Evolutionary conservation across 2,113 vertebrate species (phyloP).

Genomic region (Peromyscus maniculatus): DNA sequence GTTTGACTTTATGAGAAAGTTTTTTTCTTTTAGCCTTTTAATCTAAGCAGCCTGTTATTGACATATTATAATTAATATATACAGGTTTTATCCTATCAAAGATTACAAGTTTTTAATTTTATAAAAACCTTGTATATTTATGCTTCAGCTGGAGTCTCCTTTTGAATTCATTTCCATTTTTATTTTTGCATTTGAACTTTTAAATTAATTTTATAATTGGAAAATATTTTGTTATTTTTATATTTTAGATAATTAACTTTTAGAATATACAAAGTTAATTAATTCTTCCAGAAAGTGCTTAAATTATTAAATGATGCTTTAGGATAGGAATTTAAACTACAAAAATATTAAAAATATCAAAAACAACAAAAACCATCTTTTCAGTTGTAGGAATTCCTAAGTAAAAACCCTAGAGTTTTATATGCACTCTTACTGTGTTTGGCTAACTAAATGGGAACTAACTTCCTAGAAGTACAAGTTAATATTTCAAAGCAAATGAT

Average conservation of each 20-base stretch:
- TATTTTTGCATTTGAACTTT: constrained; percentile 31
- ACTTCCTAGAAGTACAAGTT: constrained; percentile 15
- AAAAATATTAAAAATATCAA: not conserved
- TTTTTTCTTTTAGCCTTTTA: not conserved
- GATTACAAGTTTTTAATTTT: not conserved
- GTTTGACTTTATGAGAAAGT: not conserved
- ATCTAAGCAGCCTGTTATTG: not conserved
- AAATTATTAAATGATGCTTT: constrained; percentile 20
- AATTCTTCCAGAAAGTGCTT: constrained; percentile 37
- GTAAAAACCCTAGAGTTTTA: not conserved
- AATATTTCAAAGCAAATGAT: constrained; percentile 26
- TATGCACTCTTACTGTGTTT: not conserved
- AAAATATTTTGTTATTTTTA: constrained; percentile 38
- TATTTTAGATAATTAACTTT: constrained; percentile 53
- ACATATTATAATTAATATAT: not conserved
- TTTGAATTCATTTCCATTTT: constrained; percentile 33
- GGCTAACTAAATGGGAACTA: not conserved
- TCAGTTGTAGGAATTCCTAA: not conserved
- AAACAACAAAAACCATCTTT: not conserved
- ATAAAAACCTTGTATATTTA: not conserved
- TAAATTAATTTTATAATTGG: constrained; percentile 50
- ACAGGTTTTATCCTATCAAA: not conserved
- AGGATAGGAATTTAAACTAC: constrained; percentile 6
- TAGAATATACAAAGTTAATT: not conserved
- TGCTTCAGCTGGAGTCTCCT: not conserved